Base-by-base conservation (phyloP, 2,113 vertebrate genomes). In the Petrocephalus microphthalmus region DNA sequence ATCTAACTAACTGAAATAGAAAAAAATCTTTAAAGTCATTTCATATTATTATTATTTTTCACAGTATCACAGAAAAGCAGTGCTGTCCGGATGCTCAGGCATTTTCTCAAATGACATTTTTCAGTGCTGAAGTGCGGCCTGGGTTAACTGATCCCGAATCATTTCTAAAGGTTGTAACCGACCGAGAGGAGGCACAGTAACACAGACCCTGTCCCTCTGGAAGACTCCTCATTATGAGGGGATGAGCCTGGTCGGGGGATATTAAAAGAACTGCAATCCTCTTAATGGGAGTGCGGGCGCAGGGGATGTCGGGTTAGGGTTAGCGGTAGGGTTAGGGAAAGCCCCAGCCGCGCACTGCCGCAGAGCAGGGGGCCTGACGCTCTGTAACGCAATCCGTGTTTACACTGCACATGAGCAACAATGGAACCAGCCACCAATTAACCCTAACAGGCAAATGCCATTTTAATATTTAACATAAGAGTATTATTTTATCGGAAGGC, bases 251-350 rank as follows among this genome's bases (percentile, higher is more conserved):
- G 90, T 88, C 56, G 29, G 89, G 33, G 90, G 95, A 90, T 96
- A 97, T 97, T 96, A 96, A 96, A 95, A 94, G 96, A 94, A 96
- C 94, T 60, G 57, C 95, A 97, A 97, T 97, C 96, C 96, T 96
- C 96, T 97, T 97, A 96, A 86, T 89, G 89, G 88, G 85, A 89
- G 90, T 53, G 87, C 81, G 89, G 86, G 33, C 45, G 88, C 22
- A 84, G 89, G 88, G 83, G 37, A 7, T 67, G 60, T 29, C n/a
- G 60, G 60, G 60, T 67, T 67, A 67, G 25, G 11, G n/a, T 64
- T n/a, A 10, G 51, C 19, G 84, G 10, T 85, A 88, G 90, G 54
- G 81, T 82, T 89, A 87, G 82, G 88, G 64, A 82, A 45, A 67
- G 82, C 13, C 56, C 25, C 3, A 42, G 20, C 45, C 0, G 42